These are phyloP conservation scores for Pristionchus fissidentatus DNA, from an alignment of 2,888 invertebrate species.

Conservation along the genomic window DNA sequence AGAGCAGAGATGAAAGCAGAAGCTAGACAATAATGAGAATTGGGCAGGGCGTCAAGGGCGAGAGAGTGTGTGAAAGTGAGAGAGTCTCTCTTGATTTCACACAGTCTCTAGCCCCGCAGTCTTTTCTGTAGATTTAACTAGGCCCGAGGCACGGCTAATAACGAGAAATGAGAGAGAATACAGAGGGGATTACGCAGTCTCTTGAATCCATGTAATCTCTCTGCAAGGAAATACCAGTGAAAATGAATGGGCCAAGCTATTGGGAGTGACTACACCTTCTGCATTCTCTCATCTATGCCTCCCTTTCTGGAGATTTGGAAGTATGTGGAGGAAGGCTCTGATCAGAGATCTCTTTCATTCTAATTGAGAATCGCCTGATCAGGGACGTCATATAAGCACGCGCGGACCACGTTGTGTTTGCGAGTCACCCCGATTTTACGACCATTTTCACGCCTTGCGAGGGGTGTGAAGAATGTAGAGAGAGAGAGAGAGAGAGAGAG, in stretches of 20 bases:
- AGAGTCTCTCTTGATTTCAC: no score
- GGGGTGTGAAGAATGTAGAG: not conserved
- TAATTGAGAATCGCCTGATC: not conserved
- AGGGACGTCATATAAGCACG: not conserved
- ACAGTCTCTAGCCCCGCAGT: no score
- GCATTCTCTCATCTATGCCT: not conserved
- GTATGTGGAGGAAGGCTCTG: no score
- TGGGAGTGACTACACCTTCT: slow-evolving; percentile 14
- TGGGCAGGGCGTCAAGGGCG: no score
- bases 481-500: not conserved
- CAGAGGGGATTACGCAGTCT: not conserved
- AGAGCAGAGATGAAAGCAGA: slow-evolving; percentile 28
- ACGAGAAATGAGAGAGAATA: slow-evolving; percentile 1
- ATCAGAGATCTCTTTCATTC: not conserved
- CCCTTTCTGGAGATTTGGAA: not conserved
- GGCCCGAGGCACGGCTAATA: slow-evolving; percentile 3
- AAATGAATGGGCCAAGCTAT: no score
- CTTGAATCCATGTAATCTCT: not conserved
- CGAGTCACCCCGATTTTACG: slow-evolving; percentile 25
- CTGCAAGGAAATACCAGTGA: no score
- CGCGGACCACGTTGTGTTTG: slow-evolving; percentile 26
- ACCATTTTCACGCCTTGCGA: not conserved
- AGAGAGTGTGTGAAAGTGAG: no score
- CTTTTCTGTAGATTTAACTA: no score
- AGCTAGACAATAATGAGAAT: no score